These are phyloP conservation scores for Pomatostomus ruficeps DNA, from an alignment of 2,113 vertebrate species.

Conservation along the genomic window DNA sequence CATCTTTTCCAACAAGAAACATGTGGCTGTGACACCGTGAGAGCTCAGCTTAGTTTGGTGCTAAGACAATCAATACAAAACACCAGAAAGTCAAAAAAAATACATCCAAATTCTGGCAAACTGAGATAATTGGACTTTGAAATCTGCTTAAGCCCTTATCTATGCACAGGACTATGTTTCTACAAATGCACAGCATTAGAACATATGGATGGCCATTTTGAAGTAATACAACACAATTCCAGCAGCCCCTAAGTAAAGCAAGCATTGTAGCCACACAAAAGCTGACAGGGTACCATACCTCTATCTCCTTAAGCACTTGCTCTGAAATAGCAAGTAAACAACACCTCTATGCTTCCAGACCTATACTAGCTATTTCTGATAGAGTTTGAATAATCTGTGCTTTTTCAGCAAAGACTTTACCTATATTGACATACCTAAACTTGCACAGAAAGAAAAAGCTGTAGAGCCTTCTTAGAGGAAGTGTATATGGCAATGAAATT, in stretches of 20 bases:
- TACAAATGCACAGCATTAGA: neutral
- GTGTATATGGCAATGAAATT: neutral
- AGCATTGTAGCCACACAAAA: neutral
- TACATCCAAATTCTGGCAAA: neutral
- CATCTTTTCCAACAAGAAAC: neutral
- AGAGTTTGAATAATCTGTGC: neutral
- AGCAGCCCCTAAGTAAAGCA: neutral
- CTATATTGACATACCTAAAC: neutral
- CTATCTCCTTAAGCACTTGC: neutral
- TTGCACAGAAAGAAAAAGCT: neutral
- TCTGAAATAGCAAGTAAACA: neutral
- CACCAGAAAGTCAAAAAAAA: neutral
- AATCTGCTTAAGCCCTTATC: neutral
- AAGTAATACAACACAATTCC: neutral
- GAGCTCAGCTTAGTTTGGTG: neutral
- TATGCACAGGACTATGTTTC: neutral
- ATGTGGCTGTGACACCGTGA: neutral
- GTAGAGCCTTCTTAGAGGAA: neutral
- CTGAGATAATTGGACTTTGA: neutral
- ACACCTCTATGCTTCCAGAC: neutral
- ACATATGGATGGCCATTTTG: neutral
- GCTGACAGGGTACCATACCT: neutral
- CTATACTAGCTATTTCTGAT: neutral
- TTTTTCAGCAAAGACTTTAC: neutral
- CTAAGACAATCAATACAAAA: neutral